These are phyloP conservation scores for Drosophila tsacasi DNA, from an alignment of 1,140 invertebrate genomes.

Conservation along the genomic window DNA sequence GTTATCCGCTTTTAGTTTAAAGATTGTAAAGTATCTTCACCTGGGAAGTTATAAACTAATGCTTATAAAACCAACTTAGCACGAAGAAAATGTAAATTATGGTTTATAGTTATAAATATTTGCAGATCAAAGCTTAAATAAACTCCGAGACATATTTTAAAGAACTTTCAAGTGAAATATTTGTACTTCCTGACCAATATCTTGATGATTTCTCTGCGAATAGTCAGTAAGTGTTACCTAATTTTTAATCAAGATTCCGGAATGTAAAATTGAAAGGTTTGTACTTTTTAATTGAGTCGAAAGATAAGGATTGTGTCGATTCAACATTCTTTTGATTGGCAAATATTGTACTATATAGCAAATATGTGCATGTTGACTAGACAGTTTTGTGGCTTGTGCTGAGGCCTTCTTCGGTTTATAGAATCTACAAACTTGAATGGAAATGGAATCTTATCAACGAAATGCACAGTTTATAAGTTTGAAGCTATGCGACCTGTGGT, in stretches of 20 bases:
- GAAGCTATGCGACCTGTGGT: neutral
- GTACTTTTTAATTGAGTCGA: slow-evolving; percentile 4
- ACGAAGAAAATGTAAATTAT: neutral
- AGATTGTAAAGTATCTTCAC: neutral
- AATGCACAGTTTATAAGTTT: neutral
- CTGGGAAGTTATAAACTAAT: neutral
- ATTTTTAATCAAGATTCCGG: neutral
- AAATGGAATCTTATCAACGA: slow-evolving; percentile 1
- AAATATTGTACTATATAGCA: neutral
- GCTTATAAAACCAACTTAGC: neutral
- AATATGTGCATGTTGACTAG: slow-evolving; percentile 4
- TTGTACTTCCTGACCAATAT: neutral
- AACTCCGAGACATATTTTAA: neutral
- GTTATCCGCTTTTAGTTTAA: slow-evolving; percentile 6
- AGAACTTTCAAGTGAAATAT: neutral
- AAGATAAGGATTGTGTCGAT: slow-evolving; percentile 12
- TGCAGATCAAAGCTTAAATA: neutral
- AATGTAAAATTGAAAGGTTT: neutral
- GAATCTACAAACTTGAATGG: neutral
- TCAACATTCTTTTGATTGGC: slow-evolving; percentile 15
- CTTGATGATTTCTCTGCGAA: neutral
- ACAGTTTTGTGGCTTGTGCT: neutral
- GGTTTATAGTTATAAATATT: neutral
- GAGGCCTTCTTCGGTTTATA: too few species aligned
- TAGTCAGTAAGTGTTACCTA: neutral